Conservation (phyloP, 2,888 invertebrate genomes). For the Lasius platythorax region DNA sequence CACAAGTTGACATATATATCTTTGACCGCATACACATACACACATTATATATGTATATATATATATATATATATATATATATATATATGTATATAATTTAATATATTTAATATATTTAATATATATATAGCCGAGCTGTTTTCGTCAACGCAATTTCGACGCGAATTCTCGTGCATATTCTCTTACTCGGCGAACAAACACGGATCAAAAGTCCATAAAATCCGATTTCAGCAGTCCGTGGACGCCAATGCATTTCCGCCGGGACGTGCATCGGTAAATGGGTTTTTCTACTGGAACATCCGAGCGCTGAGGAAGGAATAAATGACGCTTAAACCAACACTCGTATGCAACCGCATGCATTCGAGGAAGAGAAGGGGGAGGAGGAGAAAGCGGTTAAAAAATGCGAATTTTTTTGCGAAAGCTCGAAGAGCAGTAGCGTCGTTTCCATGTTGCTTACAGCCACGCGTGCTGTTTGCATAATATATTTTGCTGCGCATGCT, state of each 20-base stretch:
- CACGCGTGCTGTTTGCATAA: slow-evolving; percentile 51
- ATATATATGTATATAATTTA: no score
- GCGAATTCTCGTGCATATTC: not conserved
- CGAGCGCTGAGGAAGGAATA: slow-evolving; percentile 50
- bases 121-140: slow-evolving; percentile 4
- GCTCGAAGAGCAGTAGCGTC: slow-evolving; percentile 30
- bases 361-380: not conserved
- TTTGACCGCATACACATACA: not conserved
- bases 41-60: not conserved
- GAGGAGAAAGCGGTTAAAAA: slow-evolving; percentile 11
- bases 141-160: slow-evolving; percentile 9
- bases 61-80: not conserved
- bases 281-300: slow-evolving; percentile 61
- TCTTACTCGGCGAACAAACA: slow-evolving; percentile 32
- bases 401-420: slow-evolving; percentile 28
- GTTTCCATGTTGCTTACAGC: slow-evolving; percentile 37
- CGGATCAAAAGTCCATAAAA: slow-evolving; percentile 42
- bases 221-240: slow-evolving; percentile 41
- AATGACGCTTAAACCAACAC: slow-evolving; percentile 62
- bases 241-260: slow-evolving; percentile 25
- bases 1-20: not conserved
- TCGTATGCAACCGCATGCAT: slow-evolving; percentile 2
- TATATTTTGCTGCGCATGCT: slow-evolving; percentile 27
- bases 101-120: no score
- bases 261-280: slow-evolving; percentile 65